Base-by-base conservation (phyloP, 2,797 vertebrate genomes). In the Artibeus jamaicensis region DNA sequence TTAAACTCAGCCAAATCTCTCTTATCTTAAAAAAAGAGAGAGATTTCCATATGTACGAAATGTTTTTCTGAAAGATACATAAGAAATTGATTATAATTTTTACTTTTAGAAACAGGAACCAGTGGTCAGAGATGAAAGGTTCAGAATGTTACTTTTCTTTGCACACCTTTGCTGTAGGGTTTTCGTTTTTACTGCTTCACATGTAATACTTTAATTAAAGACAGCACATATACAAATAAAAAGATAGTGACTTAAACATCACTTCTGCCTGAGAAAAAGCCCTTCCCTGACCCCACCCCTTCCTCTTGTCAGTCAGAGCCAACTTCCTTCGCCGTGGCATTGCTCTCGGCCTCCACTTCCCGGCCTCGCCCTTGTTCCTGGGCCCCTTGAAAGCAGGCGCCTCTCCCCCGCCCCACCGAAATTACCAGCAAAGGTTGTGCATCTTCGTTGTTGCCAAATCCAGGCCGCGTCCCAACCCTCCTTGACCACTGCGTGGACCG, bases 71-170 rank as follows among this genome's bases (percentile, higher is more conserved):
- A 42, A 85, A 88, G 48, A 26, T n/a, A 67, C 34, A 22, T 29
- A 29, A 86, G 11, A 70, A 93, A 82, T 55, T 34, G 9, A 83
- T 71, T 37, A 77, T 71, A 86, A 76, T n/a, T 55, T 16, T 82
- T 87, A 82, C 57, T 48, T 91, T 74, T 68, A 62, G 83, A 67
- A 46, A 71, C 32, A 91, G 39, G n/a, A 12, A 50, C 12, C 34
- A 21, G 19, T 44, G 34, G 21, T 77, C 29, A 62, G 39, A 93
- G 68, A 86, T 77, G 57, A 71, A 82, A 77, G 39, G 6, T 22
- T 59, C 10, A 3, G 34, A 73, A 86, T 82, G 70, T 93, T 84
- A 88, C n/a, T 88, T 93, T 94, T 57, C 59, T 19, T 85, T 91
- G 59, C 70, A 57, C 37, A n/a, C 16, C 39, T 83, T 67, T 83